A percentile compares a stretch with the other conserved stretches of the same genome.
phyloP scores from a whole-genome alignment of 2,797 vertebrate species.

The Numenius phaeopus region DNA sequence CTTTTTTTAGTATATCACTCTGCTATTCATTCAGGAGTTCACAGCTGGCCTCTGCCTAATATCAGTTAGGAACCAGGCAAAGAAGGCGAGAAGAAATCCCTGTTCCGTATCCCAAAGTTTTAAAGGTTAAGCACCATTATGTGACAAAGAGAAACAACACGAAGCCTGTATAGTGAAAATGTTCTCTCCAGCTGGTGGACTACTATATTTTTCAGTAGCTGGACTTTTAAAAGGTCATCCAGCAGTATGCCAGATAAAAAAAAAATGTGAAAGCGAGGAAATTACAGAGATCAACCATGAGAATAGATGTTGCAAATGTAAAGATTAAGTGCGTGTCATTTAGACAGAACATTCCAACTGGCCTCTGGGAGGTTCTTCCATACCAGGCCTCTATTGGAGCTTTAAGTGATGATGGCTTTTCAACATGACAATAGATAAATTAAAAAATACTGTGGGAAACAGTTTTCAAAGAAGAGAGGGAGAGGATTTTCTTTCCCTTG shows the following conservation, averaged over 20 bases:
- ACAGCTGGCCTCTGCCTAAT: neutral
- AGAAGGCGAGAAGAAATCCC: neutral
- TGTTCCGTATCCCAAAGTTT: neutral
- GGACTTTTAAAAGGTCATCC: neutral
- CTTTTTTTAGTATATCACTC: neutral
- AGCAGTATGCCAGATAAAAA: neutral
- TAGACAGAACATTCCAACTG: neutral
- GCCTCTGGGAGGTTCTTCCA: neutral
- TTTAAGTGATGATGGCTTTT: neutral
- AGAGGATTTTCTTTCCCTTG: neutral
- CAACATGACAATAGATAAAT: neutral
- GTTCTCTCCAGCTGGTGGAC: neutral
- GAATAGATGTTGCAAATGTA: accelerated
- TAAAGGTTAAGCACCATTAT: neutral
- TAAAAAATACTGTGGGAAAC: neutral
- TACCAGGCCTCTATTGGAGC: neutral
- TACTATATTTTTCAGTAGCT: neutral
- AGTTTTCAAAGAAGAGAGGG: neutral
- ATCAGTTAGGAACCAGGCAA: neutral
- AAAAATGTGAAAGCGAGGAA: neutral
- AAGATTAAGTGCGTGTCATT: neutral
- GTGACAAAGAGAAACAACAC: neutral
- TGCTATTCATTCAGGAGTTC: neutral
- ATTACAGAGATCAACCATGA: neutral
- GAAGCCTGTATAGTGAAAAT: neutral